These are phyloP conservation scores for Ferrisia virgata DNA, from an alignment of 2,888 invertebrate species.

Conservation along the genomic window DNA sequence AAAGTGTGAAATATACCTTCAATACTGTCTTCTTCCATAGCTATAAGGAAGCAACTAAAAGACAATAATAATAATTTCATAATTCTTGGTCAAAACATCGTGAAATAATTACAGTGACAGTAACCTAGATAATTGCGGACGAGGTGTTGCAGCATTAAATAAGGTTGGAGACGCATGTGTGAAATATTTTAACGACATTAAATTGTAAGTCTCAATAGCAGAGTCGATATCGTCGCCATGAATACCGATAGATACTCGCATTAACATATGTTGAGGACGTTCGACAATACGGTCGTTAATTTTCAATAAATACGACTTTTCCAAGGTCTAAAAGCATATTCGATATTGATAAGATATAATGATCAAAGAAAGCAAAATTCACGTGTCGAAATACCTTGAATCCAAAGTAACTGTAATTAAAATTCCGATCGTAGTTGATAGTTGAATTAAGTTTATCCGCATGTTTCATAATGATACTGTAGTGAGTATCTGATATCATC, in stretches of 20 bases:
- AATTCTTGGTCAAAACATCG: background rate
- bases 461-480: constrained; percentile 77
- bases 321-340: constrained; percentile 65
- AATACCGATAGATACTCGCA: constrained; percentile 95
- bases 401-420: constrained; percentile 97
- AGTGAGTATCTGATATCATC: constrained; percentile 81
- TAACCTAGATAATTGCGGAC: constrained; percentile 84
- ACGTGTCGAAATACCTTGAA: constrained; percentile 64
- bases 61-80: constrained; percentile 28
- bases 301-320: constrained; percentile 89
- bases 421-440: constrained; percentile 95
- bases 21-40: constrained; percentile 92
- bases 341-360: background rate
- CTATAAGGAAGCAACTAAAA: constrained; percentile 84
- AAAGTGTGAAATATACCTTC: constrained; percentile 92
- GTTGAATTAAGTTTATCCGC: constrained; percentile 89
- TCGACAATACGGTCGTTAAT: constrained; percentile 90
- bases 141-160: constrained; percentile 88
- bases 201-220: constrained; percentile 93
- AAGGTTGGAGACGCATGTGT: constrained; percentile 98
- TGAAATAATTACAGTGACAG: background rate
- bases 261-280: constrained; percentile 97
- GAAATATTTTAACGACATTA: constrained; percentile 91
- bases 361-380: background rate
- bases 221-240: constrained; percentile 89